A percentile compares a stretch with the other conserved stretches of the same genome.
These are phyloP conservation scores for Spisula solida DNA, from an alignment of 2,888 invertebrate species.

Conservation along the genomic window DNA sequence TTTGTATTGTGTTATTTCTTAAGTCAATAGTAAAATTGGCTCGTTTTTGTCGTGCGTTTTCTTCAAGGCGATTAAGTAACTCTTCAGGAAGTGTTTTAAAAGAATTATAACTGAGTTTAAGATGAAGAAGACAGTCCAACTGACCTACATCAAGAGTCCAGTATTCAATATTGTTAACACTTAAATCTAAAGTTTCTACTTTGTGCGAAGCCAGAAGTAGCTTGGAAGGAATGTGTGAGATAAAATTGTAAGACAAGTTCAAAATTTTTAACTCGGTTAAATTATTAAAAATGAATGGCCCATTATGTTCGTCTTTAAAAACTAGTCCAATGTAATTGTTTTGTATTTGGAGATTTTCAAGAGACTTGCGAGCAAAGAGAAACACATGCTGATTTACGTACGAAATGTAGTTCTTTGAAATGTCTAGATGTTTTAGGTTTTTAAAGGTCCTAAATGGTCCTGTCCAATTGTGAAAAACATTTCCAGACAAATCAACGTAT, in stretches of 20 bases:
- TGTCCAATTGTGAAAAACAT: conserved; percentile 33
- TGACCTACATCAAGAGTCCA: too few species aligned
- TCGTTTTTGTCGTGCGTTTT: not conserved
- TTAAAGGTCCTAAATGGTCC: conserved; percentile 33
- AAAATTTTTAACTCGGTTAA: too few species aligned
- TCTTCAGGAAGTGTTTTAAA: not conserved
- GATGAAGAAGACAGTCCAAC: too few species aligned
- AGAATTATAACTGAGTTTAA: not conserved
- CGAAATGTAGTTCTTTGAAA: conserved; percentile 47
- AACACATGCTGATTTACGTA: conserved; percentile 36
- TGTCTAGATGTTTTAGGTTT: too few species aligned
- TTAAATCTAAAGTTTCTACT: too few species aligned
- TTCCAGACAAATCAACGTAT: conserved; percentile 41
- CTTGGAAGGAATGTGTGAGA: conserved; percentile 22
- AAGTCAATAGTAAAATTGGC: conserved; percentile 44
- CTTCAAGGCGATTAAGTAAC: conserved; percentile 13
- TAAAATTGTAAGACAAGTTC: too few species aligned
- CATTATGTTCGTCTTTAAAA: not conserved
- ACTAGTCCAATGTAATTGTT: conserved; percentile 22
- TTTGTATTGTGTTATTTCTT: too few species aligned
- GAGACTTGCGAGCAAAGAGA: not conserved
- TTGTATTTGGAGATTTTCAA: conserved; percentile 21
- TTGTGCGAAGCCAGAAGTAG: conserved; percentile 3
- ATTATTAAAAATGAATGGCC: too few species aligned
- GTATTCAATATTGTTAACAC: too few species aligned